A percentile compares a stretch with the other conserved stretches of the same genome.
phyloP scores from a whole-genome alignment of 2,113 vertebrate genomes.

The Herpailurus yagouaroundi region DNA sequence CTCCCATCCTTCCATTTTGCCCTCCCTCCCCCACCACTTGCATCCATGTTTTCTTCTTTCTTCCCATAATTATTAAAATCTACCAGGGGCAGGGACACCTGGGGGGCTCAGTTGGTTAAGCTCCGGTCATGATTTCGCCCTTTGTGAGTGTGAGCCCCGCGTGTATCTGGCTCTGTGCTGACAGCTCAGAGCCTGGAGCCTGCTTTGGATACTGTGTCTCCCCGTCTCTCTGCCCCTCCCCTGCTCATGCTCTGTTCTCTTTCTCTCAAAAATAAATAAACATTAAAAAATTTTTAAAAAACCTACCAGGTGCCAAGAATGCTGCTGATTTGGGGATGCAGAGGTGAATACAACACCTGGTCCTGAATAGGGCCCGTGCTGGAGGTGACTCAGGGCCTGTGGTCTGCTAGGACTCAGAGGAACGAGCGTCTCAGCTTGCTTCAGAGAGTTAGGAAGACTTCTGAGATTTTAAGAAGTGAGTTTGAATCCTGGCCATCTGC shows the following conservation, averaged over 20 bases:
- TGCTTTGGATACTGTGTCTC: no score
- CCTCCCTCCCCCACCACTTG: not conserved
- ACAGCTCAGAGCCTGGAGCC: no score
- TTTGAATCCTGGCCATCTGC: not conserved
- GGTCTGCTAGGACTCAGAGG: not conserved
- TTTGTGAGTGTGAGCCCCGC: no score
- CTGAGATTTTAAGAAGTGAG: not conserved
- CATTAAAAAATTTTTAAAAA: no score
- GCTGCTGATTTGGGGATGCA: not conserved
- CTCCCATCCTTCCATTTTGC: accelerated
- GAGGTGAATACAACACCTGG: not conserved
- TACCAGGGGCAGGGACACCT: no score
- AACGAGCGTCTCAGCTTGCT: not conserved
- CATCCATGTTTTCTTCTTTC: not conserved
- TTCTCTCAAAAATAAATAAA: no score
- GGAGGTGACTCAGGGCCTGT: not conserved
- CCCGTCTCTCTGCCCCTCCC: no score
- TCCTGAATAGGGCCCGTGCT: not conserved
- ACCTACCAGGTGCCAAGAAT: not conserved
- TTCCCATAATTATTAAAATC: not conserved
- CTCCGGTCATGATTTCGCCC: no score
- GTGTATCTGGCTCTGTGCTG: no score
- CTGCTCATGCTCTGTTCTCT: no score
- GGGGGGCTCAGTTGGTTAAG: no score
- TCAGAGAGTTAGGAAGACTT: not conserved